Conservation (phyloP, 2,888 invertebrate genomes). For the Agrenia bidenticulata region DNA sequence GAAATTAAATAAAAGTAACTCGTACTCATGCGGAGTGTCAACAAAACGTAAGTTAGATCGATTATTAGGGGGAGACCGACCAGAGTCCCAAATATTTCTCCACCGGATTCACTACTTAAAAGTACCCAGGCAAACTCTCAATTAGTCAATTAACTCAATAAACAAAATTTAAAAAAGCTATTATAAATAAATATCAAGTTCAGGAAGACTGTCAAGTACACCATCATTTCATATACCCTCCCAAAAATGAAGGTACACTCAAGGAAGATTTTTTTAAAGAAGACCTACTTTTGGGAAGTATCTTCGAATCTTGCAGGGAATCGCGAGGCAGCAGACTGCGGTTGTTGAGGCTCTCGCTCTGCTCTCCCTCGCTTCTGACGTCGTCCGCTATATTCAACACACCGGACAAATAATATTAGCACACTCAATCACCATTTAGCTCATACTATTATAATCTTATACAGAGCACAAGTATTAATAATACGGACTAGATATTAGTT, state of each 20-base stretch:
- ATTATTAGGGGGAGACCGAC: not conserved
- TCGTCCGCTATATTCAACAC: conserved; percentile 27
- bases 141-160: too few species aligned
- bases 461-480: not conserved
- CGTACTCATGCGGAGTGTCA: conserved; percentile 47
- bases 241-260: too few species aligned
- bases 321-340: conserved; percentile 34
- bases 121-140: too few species aligned
- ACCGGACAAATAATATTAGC: too few species aligned
- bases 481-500: conserved; percentile 10
- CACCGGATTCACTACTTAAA: too few species aligned
- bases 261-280: too few species aligned
- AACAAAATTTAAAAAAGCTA: too few species aligned
- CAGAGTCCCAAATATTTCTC: too few species aligned
- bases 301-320: conserved; percentile 50
- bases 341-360: not conserved
- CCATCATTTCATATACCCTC: too few species aligned
- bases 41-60: conserved; percentile 43
- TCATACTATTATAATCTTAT: not conserved
- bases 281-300: conserved; percentile 50
- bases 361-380: conserved; percentile 11
- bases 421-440: too few species aligned
- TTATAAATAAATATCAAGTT: too few species aligned
- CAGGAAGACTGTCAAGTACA: too few species aligned
- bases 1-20: conserved; percentile 12